Evolutionary conservation across 2,797 vertebrate genomes (phyloP).

Genomic region (Pterois miles): DNA sequence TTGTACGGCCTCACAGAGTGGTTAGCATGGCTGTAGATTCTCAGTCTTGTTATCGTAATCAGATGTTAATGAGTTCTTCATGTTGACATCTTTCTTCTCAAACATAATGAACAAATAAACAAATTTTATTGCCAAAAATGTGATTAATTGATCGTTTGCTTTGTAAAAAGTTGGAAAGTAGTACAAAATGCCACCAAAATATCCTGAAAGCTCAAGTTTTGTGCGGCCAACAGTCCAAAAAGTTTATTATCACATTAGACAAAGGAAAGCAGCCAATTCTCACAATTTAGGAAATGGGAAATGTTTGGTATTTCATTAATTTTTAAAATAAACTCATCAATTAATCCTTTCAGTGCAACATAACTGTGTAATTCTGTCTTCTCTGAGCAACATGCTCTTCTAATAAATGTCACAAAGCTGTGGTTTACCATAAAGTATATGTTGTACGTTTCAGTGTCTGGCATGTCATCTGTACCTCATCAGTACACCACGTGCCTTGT

Average conservation of each 20-base stretch:
- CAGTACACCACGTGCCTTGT: slow-evolving; percentile 40
- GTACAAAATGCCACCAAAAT: too few species aligned
- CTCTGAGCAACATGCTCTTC: background rate
- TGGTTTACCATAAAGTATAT: background rate
- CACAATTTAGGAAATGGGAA: background rate
- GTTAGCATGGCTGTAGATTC: background rate
- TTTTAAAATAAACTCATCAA: too few species aligned
- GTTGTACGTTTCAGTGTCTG: slow-evolving; percentile 8
- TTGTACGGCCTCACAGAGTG: too few species aligned
- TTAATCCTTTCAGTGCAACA: too few species aligned
- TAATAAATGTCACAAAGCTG: background rate
- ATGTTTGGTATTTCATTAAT: too few species aligned
- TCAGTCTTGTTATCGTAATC: background rate
- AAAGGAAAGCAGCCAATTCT: too few species aligned
- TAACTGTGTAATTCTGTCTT: background rate
- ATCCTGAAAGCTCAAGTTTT: too few species aligned
- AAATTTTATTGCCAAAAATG: background rate
- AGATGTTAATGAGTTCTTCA: background rate
- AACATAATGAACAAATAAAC: background rate
- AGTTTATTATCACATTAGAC: too few species aligned
- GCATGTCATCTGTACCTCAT: slow-evolving; percentile 37
- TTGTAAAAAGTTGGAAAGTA: too few species aligned
- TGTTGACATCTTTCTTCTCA: background rate
- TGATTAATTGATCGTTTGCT: background rate
- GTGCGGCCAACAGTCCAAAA: too few species aligned